Conservation (phyloP, 2,888 invertebrate genomes). For the Campoplex capitator region DNA sequence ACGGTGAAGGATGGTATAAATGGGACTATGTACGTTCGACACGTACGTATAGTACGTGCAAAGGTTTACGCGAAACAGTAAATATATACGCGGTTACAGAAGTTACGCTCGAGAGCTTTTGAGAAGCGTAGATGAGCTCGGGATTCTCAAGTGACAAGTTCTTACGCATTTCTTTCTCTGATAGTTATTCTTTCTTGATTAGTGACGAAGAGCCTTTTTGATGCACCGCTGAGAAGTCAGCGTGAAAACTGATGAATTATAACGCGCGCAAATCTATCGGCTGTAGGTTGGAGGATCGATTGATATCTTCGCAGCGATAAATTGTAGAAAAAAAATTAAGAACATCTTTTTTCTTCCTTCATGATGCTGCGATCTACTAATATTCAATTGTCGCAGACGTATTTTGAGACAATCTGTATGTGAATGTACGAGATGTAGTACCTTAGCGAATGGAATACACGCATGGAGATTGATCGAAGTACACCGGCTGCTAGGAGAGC, state of each 20-base stretch:
- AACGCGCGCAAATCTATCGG: not conserved
- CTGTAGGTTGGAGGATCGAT: not conserved
- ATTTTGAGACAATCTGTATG: not conserved
- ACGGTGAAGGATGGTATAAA: slow-evolving; percentile 32
- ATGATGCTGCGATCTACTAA: not conserved
- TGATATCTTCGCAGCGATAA: not conserved
- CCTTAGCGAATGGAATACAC: slow-evolving; percentile 34
- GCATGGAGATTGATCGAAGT: slow-evolving; percentile 59
- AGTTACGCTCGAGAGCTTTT: not conserved
- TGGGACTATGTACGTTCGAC: slow-evolving; percentile 13
- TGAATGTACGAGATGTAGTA: not conserved
- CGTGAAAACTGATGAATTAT: not conserved
- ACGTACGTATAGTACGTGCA: not conserved
- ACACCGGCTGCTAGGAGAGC: slow-evolving; percentile 43
- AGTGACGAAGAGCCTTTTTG: not conserved
- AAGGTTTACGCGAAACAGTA: not conserved
- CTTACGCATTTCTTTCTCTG: not conserved
- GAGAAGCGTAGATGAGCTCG: not conserved
- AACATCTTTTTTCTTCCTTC: not conserved
- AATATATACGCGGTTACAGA: not conserved
- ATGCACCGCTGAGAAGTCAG: not conserved
- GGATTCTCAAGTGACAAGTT: not conserved
- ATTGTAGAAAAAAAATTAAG: not conserved
- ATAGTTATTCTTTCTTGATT: too few species aligned
- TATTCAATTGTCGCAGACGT: not conserved